Evolutionary conservation across 2,888 invertebrate genomes (phyloP), one percentile per base, ranked within the genome.

Genomic region (Trichogramma evanescens): DNA sequence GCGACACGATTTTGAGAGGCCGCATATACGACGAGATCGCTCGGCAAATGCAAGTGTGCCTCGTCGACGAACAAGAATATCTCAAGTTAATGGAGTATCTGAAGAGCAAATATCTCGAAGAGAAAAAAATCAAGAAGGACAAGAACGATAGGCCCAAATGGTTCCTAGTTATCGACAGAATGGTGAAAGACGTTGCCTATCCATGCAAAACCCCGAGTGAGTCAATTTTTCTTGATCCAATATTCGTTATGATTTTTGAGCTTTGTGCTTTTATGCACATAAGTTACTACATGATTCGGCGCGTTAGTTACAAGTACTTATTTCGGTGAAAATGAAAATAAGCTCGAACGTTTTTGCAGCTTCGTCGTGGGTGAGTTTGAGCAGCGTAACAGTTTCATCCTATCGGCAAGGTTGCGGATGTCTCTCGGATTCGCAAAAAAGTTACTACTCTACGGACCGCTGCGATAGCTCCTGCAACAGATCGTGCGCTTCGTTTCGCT

Each of bases 21-120:
- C 7, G 9, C 9, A 49, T 58, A 4, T 65, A 58, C 39, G n/a
- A n/a, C 1, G 26, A 59, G 3, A 66, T 66, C 8, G 54, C 63
- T 1, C 43, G 49, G 26, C 26, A 4, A 13, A 38, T 66, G 13
- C 57, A 63, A 6, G 44, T 66, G 6, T 10, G 13, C 6, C 51
- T 57, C 5, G 51, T 61, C 42, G 51, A 50, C 9, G 58, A 56
- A 5, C 8, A 49, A 0, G 56, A 56, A 10, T 65, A 61, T n/a
- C 42, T 52, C 38, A 56, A 52, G 43, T 50, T 65, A 0, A 46
- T 65, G 6, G 56, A 61, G 46, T 41, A 9, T 4, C 13, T 65
- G 45, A 65, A 61, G 26, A 41, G 50, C 13, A 44, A 58, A 0
- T 65, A 64, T 41, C 6, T 54, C 5, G 39, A 52, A 7, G 61